phyloP scores from a whole-genome alignment of 1,140 invertebrate species.

The Apis mellifera region Amel_HAv3.1 CM009940.2:9152001-9152500 shows the following conservation, averaged over 20 bases:
- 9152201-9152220: slow-evolving; percentile 32
- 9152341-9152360: too few relatives aligned
- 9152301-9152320: too few relatives aligned
- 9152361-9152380: too few relatives aligned
- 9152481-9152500: neutral
- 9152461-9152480: neutral
- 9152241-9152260: neutral
- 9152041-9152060: neutral
- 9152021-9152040: slow-evolving; percentile 39
- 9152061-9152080: slow-evolving; percentile 37
- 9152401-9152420: neutral
- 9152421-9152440: neutral
- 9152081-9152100: slow-evolving; percentile 43
- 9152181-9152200: neutral
- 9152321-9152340: neutral
- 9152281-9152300: slow-evolving; percentile 60
- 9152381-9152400: neutral
- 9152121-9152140: slow-evolving; percentile 23
- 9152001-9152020: slow-evolving; percentile 32
- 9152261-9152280: slow-evolving; percentile 38
- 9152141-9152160: slow-evolving; percentile 62
- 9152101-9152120: slow-evolving; percentile 37
- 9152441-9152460: neutral
- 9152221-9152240: neutral
- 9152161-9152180: slow-evolving; percentile 62